A percentile compares a stretch with the other conserved stretches of the same genome.
phyloP scores from a whole-genome alignment of 2,888 invertebrate species.

The Drosophila mettleri region DNA sequence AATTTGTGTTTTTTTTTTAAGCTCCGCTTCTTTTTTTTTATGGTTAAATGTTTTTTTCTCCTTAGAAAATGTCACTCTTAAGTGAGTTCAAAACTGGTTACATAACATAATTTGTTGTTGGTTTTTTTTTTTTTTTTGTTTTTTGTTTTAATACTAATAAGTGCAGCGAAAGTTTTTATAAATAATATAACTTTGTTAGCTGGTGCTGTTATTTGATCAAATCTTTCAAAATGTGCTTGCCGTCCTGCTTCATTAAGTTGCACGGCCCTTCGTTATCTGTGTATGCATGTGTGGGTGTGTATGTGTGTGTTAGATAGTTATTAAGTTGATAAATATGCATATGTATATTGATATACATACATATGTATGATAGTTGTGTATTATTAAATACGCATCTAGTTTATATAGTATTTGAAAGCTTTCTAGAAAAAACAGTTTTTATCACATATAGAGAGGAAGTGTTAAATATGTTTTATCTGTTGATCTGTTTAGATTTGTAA shows the following conservation, averaged over 20 bases:
- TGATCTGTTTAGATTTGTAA: conserved; percentile 22
- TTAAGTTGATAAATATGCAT: conserved; percentile 22
- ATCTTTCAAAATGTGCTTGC: conserved; percentile 54
- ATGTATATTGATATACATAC: conserved; percentile 15
- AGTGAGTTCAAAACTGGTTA: conserved; percentile 28
- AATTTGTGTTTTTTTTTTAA: conserved; percentile 67
- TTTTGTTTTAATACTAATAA: conserved; percentile 43
- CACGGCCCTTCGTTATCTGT: conserved; percentile 38
- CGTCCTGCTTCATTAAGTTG: conserved; percentile 38
- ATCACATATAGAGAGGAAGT: conserved; percentile 82
- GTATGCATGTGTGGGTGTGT: conserved; percentile 21
- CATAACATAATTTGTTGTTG: conserved; percentile 19
- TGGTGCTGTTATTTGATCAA: conserved; percentile 37
- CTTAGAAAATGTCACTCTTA: conserved; percentile 24
- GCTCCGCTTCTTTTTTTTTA: conserved; percentile 57
- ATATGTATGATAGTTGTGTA: conserved; percentile 34
- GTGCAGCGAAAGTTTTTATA: conserved; percentile 44
- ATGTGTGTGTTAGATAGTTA: conserved; percentile 15
- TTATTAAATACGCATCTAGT: conserved; percentile 52
- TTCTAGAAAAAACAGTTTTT: conserved; percentile 77
- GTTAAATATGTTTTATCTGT: conserved; percentile 68
- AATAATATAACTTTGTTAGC: conserved; percentile 39
- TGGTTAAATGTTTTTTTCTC: conserved; percentile 33
- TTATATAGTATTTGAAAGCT: conserved; percentile 71
- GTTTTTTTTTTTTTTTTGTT: not conserved